Evolutionary conservation across 2,888 invertebrate genomes (phyloP).

Genomic region (Lepeophtheirus nordmannii): DNA sequence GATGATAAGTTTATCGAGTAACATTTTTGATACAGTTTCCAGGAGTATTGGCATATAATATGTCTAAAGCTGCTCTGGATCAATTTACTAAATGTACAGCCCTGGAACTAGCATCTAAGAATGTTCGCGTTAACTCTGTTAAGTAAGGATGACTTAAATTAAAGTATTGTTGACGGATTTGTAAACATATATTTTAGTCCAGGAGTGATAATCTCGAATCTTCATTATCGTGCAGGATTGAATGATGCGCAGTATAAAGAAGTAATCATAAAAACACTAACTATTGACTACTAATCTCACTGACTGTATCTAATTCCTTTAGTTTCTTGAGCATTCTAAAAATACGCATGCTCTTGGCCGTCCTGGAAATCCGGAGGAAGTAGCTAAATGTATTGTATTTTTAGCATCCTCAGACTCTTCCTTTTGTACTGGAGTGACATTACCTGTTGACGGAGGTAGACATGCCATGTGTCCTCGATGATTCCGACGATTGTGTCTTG

Average conservation of each 20-base stretch:
- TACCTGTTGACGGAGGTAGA: conserved; percentile 87
- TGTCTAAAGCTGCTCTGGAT: conserved; percentile 42
- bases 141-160: conserved; percentile 30
- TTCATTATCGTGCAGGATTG: conserved; percentile 75
- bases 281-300: background rate
- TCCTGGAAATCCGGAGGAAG: conserved; percentile 65
- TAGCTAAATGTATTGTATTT: conserved; percentile 76
- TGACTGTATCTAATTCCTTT: background rate
- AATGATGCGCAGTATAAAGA: conserved; percentile 59
- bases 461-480: conserved; percentile 84
- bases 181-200: conserved; percentile 41
- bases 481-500: conserved; percentile 28
- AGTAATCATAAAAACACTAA: conserved; percentile 29
- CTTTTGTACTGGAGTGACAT: conserved; percentile 72
- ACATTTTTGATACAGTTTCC: too few species aligned
- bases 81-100: conserved; percentile 43
- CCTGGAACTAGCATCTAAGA: conserved; percentile 35
- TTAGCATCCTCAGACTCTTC: conserved; percentile 72
- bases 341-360: conserved; percentile 82
- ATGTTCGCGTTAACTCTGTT: conserved; percentile 39
- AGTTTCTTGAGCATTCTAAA: conserved; percentile 62
- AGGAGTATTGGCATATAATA: conserved; percentile 36
- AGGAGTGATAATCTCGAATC: conserved; percentile 76
- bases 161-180: background rate
- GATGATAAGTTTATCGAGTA: too few species aligned